Base-by-base conservation (phyloP, 2,113 vertebrate genomes). In the Zosterops borbonicus region DNA sequence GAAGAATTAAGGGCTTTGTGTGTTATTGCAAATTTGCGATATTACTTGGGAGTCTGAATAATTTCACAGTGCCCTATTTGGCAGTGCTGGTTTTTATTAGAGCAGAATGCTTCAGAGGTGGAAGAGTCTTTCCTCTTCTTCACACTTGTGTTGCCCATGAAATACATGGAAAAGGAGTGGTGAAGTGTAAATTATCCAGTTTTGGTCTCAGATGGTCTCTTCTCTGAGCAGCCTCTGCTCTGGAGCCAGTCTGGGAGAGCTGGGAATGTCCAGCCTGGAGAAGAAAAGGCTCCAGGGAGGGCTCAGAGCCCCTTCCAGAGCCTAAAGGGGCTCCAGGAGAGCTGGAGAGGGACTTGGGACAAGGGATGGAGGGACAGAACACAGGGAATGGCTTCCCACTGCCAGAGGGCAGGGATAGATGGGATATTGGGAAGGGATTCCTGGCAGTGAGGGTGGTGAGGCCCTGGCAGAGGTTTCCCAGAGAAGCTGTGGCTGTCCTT, bases 361-460 rank as follows among this genome's bases (percentile, higher is more conserved):
- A 60, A 19, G 39, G 63, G 0, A 2, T 33, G 18, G 55, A 53
- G 46, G 22, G 33, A 52, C 63, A 77, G 83, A 18, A 53, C 63
- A 77, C 14, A 27, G 37, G 31, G 37, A 77, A 33, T 87, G 46
- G 18, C 6, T 86, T 42, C 11, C 1, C 1, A 18, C 1, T 59
- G 53, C 14, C 37, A 60, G 37, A 52, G 46, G 21, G 5, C 37
- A 52, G 62, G 21, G 13, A 0, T 14, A 0, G 71, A 9, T 52
- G 83, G 22, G 18, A 77, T 44, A 37, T 5, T 77, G 37, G 63
- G 63, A 37, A 28, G 46, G 14, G 44, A 52, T 33, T 52, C 0
- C 1, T 44, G 0, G 0, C 63, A 23, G 9, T 5, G 53, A 86
- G 27, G 31, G 11, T 44, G 37, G 8, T 0, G 11, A 77, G 33